These are phyloP conservation scores for Netelia fuscicornis DNA, from an alignment of 2,888 invertebrate species.

Conservation along the genomic window DNA sequence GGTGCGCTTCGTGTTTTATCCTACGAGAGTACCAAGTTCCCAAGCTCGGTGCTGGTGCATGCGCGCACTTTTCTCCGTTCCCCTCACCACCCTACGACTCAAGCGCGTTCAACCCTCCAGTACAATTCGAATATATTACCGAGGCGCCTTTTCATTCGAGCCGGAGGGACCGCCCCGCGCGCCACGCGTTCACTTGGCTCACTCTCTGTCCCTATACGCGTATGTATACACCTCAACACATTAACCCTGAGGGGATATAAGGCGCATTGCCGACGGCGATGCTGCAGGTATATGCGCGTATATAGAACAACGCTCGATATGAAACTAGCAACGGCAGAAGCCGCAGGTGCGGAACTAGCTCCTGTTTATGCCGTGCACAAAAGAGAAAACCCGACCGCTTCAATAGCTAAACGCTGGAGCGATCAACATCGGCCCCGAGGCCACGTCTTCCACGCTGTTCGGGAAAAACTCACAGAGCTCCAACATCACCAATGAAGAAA, in stretches of 20 bases:
- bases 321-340: slow-evolving; percentile 55
- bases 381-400: slow-evolving; percentile 60
- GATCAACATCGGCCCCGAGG: slow-evolving; percentile 51
- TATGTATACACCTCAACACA: slow-evolving; percentile 46
- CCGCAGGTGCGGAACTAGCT: slow-evolving; percentile 62
- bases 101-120: slow-evolving; percentile 64
- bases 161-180: slow-evolving; percentile 62
- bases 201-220: slow-evolving; percentile 5
- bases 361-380: slow-evolving; percentile 63
- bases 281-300: slow-evolving; percentile 40
- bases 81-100: slow-evolving; percentile 44
- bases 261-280: slow-evolving; percentile 65
- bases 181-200: slow-evolving; percentile 50
- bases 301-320: slow-evolving; percentile 56
- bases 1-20: slow-evolving; percentile 74
- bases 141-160: slow-evolving; percentile 77
- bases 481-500: slow-evolving; percentile 24
- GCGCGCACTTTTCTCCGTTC: slow-evolving; percentile 50
- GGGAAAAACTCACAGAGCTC: slow-evolving; percentile 36
- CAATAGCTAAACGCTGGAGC: slow-evolving; percentile 60
- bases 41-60: slow-evolving; percentile 47
- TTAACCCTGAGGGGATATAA: slow-evolving; percentile 64
- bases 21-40: slow-evolving; percentile 64
- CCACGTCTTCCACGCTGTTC: neutral
- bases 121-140: slow-evolving; percentile 80